Evolutionary conservation across 2,888 invertebrate genomes (phyloP), one percentile per base, ranked within the genome.

Genomic region (Meloe dianella): DNA sequence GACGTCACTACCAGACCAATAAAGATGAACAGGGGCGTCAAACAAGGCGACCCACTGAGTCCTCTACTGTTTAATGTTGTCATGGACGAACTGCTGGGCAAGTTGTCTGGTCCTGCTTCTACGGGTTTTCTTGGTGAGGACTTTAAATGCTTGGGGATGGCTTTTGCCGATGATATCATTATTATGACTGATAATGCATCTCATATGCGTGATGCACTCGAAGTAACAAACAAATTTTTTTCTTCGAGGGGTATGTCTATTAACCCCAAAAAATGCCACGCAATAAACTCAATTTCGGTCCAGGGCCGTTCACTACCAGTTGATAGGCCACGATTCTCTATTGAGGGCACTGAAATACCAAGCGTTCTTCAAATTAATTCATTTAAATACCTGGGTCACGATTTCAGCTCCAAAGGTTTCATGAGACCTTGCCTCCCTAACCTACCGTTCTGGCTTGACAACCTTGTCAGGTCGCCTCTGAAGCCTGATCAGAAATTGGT

Each of bases 21-120:
- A 9, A 29, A 5, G 1, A 67, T 77, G 3, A 60, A 20, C 0
- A 74, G 80, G 24, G 83, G 83, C 0, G 83, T 84, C 4, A 76
- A 80, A 10, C 84, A 84, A 70, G 84, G 84, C 0, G 82, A 83
- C 66, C 83, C 82, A 0, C 68, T 84, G 12, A 81, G 81, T 17
- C 76, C 77, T 0, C 1, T 75, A 0, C 63, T 76, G 0, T 77
- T 80, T 32, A 77, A 77, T 30, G 17, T 77, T 1, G 72, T 79
- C 0, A 58, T 79, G n/a, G 78, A 78, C 56, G 77, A 78, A 47
- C 69, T 78, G 0, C 38, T 76, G 1, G 51, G 7, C 12, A 1
- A 2, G 38, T 20, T 63, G 30, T 2, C 62, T 41, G 0, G 35
- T 7, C 8, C 1, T 29, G 14, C 12, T 20, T 1, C 3, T 12